Conservation (phyloP, 1,140 invertebrate genomes). For the Drosophila suzukii region DNA sequence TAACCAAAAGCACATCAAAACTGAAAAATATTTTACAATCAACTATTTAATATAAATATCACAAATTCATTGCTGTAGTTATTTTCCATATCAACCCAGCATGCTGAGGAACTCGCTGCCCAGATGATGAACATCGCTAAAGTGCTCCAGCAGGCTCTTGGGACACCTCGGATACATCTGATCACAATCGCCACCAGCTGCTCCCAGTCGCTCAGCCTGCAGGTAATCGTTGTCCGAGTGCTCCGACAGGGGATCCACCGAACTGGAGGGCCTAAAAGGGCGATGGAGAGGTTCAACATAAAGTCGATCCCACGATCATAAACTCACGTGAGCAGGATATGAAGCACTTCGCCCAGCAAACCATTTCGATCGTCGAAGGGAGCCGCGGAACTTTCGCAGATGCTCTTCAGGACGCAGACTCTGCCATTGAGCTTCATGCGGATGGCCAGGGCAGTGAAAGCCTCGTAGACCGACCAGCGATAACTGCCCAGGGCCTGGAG, state of each 20-base stretch:
- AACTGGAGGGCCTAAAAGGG: constrained; percentile 87
- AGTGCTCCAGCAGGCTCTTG: constrained; percentile 86
- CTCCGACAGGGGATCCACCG: constrained; percentile 86
- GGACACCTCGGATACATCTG: constrained; percentile 87
- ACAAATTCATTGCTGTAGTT: background rate
- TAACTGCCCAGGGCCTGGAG: constrained; percentile 35
- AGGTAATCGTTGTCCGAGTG: constrained; percentile 89
- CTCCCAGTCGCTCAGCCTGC: constrained; percentile 87
- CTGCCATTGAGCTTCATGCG: constrained; percentile 88
- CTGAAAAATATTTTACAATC: background rate
- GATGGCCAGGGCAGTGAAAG: constrained; percentile 51
- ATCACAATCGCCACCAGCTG: constrained; percentile 85
- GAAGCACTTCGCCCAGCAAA: constrained; percentile 88
- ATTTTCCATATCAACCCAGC: constrained; percentile 20
- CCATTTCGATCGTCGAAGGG: constrained; percentile 88
- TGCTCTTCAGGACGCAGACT: constrained; percentile 89
- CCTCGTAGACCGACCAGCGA: constrained; percentile 70
- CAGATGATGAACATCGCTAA: constrained; percentile 66
- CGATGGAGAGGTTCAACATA: background rate
- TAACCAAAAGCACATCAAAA: background rate
- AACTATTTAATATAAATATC: constrained; percentile 13
- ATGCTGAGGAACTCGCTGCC: constrained; percentile 67
- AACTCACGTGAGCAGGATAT: constrained; percentile 89
- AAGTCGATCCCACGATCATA: constrained; percentile 14
- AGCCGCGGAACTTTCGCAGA: constrained; percentile 90